Evolutionary conservation across 2,113 vertebrate genomes (phyloP).

Genomic region (Ramphastos sulfuratus): DNA sequence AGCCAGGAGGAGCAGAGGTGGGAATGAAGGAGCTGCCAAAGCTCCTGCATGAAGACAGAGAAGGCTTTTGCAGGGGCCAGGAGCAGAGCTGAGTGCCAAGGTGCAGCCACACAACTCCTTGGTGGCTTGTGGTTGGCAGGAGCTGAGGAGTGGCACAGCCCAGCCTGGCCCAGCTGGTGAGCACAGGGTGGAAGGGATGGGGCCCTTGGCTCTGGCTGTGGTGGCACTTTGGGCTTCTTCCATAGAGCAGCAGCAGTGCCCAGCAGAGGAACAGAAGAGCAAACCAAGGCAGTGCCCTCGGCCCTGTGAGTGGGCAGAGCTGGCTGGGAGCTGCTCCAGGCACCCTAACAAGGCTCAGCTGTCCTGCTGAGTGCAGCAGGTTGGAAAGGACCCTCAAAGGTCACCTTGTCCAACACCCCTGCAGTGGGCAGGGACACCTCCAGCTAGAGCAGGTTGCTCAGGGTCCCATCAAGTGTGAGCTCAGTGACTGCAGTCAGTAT

Average conservation of each 20-base stretch:
- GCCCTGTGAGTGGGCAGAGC: background rate
- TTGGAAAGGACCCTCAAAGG: too few relatives aligned
- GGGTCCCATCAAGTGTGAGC: too few relatives aligned
- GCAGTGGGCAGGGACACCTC: too few relatives aligned
- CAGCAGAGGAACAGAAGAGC: background rate
- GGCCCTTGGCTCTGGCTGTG: accelerated
- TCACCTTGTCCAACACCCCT: too few relatives aligned
- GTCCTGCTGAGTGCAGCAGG: too few relatives aligned
- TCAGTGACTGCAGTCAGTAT: accelerated
- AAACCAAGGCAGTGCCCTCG: accelerated
- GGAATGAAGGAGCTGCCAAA: background rate
- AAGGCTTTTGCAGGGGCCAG: background rate
- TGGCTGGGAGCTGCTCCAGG: background rate
- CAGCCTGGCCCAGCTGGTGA: accelerated
- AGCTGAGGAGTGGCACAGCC: background rate
- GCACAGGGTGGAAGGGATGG: accelerated
- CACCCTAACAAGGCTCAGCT: accelerated
- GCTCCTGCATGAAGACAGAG: background rate
- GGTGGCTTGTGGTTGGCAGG: background rate
- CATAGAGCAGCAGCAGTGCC: background rate
- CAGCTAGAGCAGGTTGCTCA: too few relatives aligned
- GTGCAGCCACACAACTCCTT: background rate
- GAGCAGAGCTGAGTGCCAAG: background rate
- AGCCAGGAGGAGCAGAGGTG: background rate
- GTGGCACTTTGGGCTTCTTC: background rate